A percentile compares a stretch with the other conserved stretches of the same genome.
Evolutionary conservation across 2,113 vertebrate genomes (phyloP).

Genomic region (Antigone vipio): DNA sequence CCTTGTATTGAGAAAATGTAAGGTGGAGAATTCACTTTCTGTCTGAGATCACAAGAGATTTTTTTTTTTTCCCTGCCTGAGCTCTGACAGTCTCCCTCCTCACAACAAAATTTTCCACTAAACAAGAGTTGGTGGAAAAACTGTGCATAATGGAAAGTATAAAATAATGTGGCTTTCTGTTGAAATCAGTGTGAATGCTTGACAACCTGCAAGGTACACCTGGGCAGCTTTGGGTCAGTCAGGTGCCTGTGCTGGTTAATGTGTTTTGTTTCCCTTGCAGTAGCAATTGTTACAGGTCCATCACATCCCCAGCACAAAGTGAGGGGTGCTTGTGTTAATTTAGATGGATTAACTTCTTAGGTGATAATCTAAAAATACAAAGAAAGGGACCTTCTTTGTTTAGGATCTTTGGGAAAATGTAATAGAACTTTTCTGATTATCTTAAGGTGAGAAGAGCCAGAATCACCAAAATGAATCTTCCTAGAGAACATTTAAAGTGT

Average conservation of each 20-base stretch:
- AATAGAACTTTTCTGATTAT: neutral
- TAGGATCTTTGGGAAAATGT: neutral
- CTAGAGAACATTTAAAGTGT: neutral
- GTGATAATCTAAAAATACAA: neutral
- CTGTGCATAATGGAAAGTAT: neutral
- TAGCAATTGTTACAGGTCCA: neutral
- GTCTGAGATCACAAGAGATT: neutral
- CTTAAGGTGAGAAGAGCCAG: neutral
- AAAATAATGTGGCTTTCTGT: neutral
- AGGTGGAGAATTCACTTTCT: neutral
- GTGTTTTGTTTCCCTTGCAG: neutral
- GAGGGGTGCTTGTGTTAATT: neutral
- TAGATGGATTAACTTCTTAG: neutral
- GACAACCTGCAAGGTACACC: neutral
- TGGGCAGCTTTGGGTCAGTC: neutral
- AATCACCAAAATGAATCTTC: neutral
- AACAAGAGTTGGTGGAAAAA: neutral
- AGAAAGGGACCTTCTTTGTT: neutral
- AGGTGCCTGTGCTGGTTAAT: neutral
- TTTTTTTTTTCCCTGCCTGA: neutral
- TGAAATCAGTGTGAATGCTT: neutral
- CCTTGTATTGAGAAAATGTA: neutral
- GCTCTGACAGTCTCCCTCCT: neutral
- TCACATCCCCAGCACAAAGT: rapidly evolving
- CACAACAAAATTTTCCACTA: neutral